These are phyloP conservation scores for Agriotes lineatus DNA, from an alignment of 2,888 invertebrate species.

Conservation along the genomic window DNA sequence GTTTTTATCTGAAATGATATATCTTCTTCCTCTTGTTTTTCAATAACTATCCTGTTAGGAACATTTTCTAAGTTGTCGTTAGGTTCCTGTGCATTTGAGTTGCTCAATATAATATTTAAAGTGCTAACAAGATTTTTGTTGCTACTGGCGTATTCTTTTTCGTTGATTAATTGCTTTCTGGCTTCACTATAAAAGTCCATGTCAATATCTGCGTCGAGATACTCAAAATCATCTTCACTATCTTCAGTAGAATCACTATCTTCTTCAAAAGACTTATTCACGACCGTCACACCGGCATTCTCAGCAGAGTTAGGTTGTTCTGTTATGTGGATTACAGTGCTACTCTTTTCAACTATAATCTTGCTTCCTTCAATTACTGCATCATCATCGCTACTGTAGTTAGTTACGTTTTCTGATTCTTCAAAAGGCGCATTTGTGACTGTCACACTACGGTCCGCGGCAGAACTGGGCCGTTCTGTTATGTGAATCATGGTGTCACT, in stretches of 20 bases:
- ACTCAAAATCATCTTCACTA: slow-evolving; percentile 43
- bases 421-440: no score
- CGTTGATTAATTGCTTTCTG: background rate
- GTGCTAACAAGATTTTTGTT: slow-evolving; percentile 48
- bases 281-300: slow-evolving; percentile 21
- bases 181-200: background rate
- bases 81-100: background rate
- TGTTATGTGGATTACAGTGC: slow-evolving; percentile 62
- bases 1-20: no score
- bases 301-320: slow-evolving; percentile 45
- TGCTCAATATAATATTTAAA: slow-evolving; percentile 48
- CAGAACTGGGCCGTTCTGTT: slow-evolving; percentile 46
- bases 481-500: slow-evolving; percentile 64
- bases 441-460: slow-evolving; percentile 26
- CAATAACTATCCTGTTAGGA: no score
- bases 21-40: no score
- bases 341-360: slow-evolving; percentile 63
- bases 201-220: slow-evolving; percentile 26
- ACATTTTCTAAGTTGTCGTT: no score
- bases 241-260: slow-evolving; percentile 36
- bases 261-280: slow-evolving; percentile 42
- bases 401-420: no score
- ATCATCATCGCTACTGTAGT: background rate
- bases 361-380: slow-evolving; percentile 44
- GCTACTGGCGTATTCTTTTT: background rate